A percentile compares a stretch with the other conserved stretches of the same genome.
Evolutionary conservation across 2,888 invertebrate genomes (phyloP).

Genomic region (Candidula unifasciata): DNA sequence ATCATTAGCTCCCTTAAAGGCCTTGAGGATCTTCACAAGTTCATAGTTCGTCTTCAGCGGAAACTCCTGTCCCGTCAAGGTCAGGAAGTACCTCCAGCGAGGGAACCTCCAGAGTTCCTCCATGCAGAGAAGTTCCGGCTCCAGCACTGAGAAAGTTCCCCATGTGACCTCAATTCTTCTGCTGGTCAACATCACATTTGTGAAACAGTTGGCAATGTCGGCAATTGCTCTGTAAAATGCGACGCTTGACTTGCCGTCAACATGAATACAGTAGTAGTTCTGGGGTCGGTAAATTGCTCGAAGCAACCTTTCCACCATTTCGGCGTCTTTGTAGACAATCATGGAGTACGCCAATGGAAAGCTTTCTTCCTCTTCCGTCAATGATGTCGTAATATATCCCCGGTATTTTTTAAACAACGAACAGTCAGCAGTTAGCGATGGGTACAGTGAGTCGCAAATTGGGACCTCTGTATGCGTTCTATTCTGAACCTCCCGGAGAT

Average conservation of each 20-base stretch:
- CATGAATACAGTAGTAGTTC: slow-evolving; percentile 40
- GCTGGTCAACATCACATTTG: background rate
- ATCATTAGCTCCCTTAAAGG: slow-evolving; percentile 70
- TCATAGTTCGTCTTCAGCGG: slow-evolving; percentile 73
- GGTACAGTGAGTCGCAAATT: background rate
- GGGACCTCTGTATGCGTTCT: background rate
- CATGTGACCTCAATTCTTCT: slow-evolving; percentile 20
- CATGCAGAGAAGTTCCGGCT: background rate
- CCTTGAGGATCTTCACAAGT: slow-evolving; percentile 67
- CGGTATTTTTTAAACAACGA: background rate
- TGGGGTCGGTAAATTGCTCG: slow-evolving; percentile 24
- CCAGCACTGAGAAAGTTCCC: slow-evolving; percentile 24
- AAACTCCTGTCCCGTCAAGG: slow-evolving; percentile 73
- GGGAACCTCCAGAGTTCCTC: slow-evolving; percentile 11
- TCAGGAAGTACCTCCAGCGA: slow-evolving; percentile 62
- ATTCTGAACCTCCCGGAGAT: slow-evolving; percentile 11
- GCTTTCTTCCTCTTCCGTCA: slow-evolving; percentile 28
- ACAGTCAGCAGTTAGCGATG: background rate
- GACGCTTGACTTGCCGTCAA: background rate
- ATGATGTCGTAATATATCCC: slow-evolving; percentile 16
- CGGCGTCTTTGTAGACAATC: slow-evolving; percentile 11
- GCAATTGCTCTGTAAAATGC: background rate
- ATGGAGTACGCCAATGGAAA: slow-evolving; percentile 32
- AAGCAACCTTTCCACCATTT: slow-evolving; percentile 36
- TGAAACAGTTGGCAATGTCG: slow-evolving; percentile 18